Base-by-base conservation (phyloP, 2,888 invertebrate genomes). In the Cryptus armator region DNA sequence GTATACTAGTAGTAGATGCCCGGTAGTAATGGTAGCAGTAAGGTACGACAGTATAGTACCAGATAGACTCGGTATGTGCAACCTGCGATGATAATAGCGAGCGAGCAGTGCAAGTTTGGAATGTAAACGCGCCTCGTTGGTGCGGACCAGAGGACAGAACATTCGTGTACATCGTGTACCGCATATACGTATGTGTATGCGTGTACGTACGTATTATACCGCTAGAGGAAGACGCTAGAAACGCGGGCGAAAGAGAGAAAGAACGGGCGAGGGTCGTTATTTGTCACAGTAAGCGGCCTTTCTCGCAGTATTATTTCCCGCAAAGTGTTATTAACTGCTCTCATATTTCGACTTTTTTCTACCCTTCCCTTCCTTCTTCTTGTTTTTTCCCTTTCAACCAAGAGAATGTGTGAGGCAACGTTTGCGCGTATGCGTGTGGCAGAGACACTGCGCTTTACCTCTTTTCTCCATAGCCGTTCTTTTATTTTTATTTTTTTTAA, bases 241-340 rank as follows among this genome's bases (percentile, higher is more conserved):
- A 80, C 53, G 76, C 62, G 86, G 78, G 86, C 72, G 78, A 87
- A 83, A 86, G 85, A 74, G 85, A 85, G 90, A 19, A 75, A 67
- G 89, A 88, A 89, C 87, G 88, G 90, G 91, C 88, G 16, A 88
- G 89, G 64, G 83, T 86, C 89, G 92, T 93, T 93, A 93, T 93
- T 93, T 93, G 93, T 93, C 93, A 93, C 93, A 88, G 91, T 92
- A 93, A 93, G 92, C 93, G 93, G 93, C 91, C 93, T 93, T 93
- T 91, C 92, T 92, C 91, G 92, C 91, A 93, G 93, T 93, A 93
- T 93, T 93, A 93, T 93, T 93, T 93, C 91, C 93, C 93, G 90
- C 92, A 93, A 93, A 93, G 93, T 93, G 93, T 93, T 93, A 93
- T 93, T 93, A 93, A 93, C 93, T 93, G 93, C 93, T 90, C 92